Percentiles rank a stretch among this genome's conserved stretches.
Evolutionary conservation across 2,797 vertebrate species (phyloP).

Genomic region (Kryptolebias ocellatus): DNA sequence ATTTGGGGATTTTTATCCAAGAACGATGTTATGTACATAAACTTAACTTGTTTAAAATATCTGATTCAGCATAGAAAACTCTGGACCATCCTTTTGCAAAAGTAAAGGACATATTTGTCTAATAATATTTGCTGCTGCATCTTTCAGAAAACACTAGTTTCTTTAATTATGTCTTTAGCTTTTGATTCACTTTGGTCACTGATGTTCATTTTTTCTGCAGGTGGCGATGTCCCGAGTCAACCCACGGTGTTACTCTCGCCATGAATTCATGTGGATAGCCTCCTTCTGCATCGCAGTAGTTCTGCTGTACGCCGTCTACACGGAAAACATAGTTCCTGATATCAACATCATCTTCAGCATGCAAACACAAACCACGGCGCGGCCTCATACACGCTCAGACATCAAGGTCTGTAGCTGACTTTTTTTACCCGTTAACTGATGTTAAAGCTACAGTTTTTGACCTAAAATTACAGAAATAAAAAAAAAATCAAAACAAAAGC

Average conservation of each 20-base stretch:
- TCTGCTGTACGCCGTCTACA: slow-evolving; percentile 82
- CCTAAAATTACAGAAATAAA: not conserved
- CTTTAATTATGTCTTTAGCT: too few species aligned
- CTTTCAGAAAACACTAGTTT: too few species aligned
- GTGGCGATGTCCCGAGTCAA: slow-evolving; percentile 83
- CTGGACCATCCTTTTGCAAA: too few species aligned
- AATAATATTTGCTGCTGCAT: too few species aligned
- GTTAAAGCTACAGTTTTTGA: not conserved
- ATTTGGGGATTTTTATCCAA: too few species aligned
- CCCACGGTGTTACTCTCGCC: slow-evolving; percentile 79
- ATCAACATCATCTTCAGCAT: slow-evolving; percentile 85
- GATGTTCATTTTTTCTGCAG: too few species aligned
- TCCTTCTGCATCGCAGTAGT: slow-evolving; percentile 84
- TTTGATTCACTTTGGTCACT: too few species aligned
- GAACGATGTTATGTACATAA: too few species aligned
- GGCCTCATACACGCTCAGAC: slow-evolving; percentile 75
- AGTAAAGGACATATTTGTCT: too few species aligned
- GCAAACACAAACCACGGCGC: slow-evolving; percentile 81
- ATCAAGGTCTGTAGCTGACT: slow-evolving; percentile 68
- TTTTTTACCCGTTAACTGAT: not conserved
- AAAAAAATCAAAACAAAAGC: too few species aligned
- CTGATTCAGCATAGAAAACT: too few species aligned
- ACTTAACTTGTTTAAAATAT: too few species aligned
- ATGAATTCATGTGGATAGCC: slow-evolving; percentile 80
- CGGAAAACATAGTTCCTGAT: slow-evolving; percentile 84